Percentiles rank a stretch among this genome's conserved stretches.
These are phyloP conservation scores for Tachysurus fulvidraco DNA, from an alignment of 2,113 vertebrate genomes.

Conservation along the genomic window DNA sequence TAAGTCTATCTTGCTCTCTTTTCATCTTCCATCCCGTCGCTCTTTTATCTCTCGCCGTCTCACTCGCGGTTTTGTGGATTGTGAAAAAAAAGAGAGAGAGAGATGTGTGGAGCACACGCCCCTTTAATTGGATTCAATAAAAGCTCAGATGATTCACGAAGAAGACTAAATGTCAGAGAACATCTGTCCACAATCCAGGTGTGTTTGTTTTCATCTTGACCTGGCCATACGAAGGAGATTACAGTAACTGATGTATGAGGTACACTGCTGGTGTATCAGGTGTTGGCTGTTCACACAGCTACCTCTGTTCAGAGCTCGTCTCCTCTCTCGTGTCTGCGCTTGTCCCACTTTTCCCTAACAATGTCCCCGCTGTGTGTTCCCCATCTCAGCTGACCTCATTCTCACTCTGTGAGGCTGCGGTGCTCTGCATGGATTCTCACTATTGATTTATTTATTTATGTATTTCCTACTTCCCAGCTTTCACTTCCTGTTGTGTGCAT, in stretches of 20 bases:
- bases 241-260: conserved; percentile 42
- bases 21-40: conserved; percentile 64
- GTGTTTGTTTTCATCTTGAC: conserved; percentile 17
- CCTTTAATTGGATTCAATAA: background rate
- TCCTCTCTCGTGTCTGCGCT: conserved; percentile 47
- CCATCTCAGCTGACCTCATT: conserved; percentile 14
- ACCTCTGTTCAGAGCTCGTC: conserved; percentile 39
- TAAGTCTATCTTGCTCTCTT: conserved; percentile 68
- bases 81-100: too few species aligned
- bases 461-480: background rate
- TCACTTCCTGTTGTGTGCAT: background rate
- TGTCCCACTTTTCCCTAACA: conserved; percentile 58
- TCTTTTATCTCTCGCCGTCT: conserved; percentile 61
- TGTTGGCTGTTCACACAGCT: conserved; percentile 51
- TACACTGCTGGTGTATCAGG: conserved; percentile 50
- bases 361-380: conserved; percentile 49
- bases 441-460: background rate
- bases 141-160: background rate
- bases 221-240: conserved; percentile 41
- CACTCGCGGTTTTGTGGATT: background rate
- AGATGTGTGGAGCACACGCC: background rate
- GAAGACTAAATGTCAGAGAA: background rate
- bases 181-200: background rate
- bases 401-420: conserved; percentile 41
- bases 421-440: conserved; percentile 23